Evolutionary conservation across 2,797 vertebrate species (phyloP), one percentile per base, ranked within the genome.

Genomic region (Graptemys geographica): DNA sequence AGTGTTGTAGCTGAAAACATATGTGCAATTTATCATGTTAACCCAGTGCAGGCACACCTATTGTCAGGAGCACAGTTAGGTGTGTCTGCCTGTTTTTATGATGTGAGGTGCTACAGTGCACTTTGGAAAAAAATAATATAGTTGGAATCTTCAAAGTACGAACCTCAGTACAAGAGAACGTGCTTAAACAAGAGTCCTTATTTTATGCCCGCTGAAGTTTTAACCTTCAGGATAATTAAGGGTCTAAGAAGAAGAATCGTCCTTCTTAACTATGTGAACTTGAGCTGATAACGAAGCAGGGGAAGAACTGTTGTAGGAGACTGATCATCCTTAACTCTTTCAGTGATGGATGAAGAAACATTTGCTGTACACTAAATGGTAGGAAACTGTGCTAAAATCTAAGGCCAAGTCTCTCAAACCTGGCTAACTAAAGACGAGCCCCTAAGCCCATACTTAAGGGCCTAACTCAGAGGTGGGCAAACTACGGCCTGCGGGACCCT

Each of bases 71-170:
- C 41, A 49, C 25, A 15, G 72, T 4, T 56, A 37, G 86, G 74
- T 84, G 89, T 90, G 90, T 79, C 90, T 90, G 79, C 84, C 51
- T 3, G 5, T 62, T 55, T 74, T 28, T 55, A 41, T 56, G 91
- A 5, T 53, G 37, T 81, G 83, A 81, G 89, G 65, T 80, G 89
- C 84, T 94, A 57, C 65, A 80, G 89, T 90, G 82, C 78, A 84
- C 44, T n/a, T 1, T 81, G 80, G 33, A 78, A 78, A 78, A 78
- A 31, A 78, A 49, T 16, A 16, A 78, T 27, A 49, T 78, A 86
- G 59, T 12, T 95, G 74, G 65, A 21, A 86, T 57, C 25, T 33
- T 92, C 41, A 65, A 87, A 91, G 86, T 37, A 28, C 3, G 13
- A 65, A 31, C 33, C 33, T 91, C 55, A 52, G 25, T 78, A 59